phyloP scores from a whole-genome alignment of 1,140 invertebrate genomes.

The Ceratina calcarata region DNA sequence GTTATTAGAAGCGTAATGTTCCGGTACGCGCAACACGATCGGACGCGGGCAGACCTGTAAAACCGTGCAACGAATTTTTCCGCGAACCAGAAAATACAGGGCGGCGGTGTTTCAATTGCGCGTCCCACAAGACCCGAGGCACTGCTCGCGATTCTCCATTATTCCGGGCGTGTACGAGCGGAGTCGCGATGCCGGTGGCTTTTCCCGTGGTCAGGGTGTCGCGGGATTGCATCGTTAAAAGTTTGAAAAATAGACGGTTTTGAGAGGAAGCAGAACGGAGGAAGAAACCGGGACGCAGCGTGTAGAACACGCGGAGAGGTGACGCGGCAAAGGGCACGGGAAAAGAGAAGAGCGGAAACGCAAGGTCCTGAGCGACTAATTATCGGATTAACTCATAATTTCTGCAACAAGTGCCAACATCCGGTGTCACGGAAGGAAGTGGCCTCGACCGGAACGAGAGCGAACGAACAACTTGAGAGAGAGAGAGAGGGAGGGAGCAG shows the following conservation, averaged over 20 bases:
- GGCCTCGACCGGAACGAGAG: constrained; percentile 1
- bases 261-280: background rate
- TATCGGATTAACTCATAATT: constrained; percentile 50
- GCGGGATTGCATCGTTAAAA: constrained; percentile 53
- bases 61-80: constrained; percentile 2
- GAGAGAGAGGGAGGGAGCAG: constrained; percentile 8
- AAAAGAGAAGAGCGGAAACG: constrained; percentile 29
- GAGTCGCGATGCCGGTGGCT: constrained; percentile 20
- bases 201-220: background rate
- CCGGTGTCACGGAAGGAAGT: constrained; percentile 35
- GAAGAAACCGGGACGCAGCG: background rate
- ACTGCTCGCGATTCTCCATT: background rate
- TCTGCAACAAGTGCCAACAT: constrained; percentile 53
- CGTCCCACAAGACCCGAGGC: background rate
- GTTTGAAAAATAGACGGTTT: constrained; percentile 48
- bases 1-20: constrained; percentile 11
- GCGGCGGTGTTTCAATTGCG: background rate
- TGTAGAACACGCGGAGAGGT: background rate
- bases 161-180: background rate
- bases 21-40: background rate
- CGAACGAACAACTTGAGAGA: background rate
- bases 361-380: constrained; percentile 35
- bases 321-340: background rate
- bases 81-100: background rate
- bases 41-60: background rate